phyloP scores from a whole-genome alignment of 1,140 invertebrate genomes.

The Drosophila lacertosa region DNA sequence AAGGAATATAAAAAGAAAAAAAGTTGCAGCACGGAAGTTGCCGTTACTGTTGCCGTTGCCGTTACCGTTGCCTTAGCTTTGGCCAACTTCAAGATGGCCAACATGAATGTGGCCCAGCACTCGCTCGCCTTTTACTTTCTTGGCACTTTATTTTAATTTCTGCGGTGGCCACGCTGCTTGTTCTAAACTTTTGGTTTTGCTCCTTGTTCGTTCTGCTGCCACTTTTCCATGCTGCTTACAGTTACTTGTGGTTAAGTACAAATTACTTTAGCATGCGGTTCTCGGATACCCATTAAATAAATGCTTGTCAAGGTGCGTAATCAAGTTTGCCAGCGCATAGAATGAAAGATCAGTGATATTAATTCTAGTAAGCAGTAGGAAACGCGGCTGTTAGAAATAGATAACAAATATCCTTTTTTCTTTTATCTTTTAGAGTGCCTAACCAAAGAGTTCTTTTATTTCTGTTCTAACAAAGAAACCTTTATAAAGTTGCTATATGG shows the following conservation, averaged over 20 bases:
- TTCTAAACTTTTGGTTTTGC: slow-evolving; percentile 55
- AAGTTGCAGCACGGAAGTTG: slow-evolving; percentile 34
- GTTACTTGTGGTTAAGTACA: slow-evolving; percentile 71
- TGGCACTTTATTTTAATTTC: slow-evolving; percentile 81
- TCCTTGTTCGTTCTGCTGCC: slow-evolving; percentile 18
- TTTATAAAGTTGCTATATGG: no score
- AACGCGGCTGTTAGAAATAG: no score
- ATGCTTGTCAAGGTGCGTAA: background rate
- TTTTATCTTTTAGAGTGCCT: no score
- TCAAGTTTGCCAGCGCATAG: background rate
- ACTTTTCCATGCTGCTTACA: slow-evolving; percentile 42
- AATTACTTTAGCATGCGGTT: slow-evolving; percentile 70
- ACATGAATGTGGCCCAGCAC: slow-evolving; percentile 51
- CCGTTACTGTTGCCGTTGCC: slow-evolving; percentile 7
- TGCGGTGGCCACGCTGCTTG: slow-evolving; percentile 40
- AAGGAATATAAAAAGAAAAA: slow-evolving; percentile 11
- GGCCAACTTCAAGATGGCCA: slow-evolving; percentile 56
- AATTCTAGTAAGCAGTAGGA: no score
- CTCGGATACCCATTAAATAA: slow-evolving; percentile 8
- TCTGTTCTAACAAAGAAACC: no score
- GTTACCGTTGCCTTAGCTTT: slow-evolving; percentile 14
- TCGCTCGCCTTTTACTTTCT: slow-evolving; percentile 74
- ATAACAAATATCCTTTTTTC: no score
- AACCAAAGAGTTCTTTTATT: no score
- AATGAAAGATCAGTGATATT: background rate